Evolutionary conservation across 2,888 invertebrate species (phyloP).

Genomic region (Rhamphomyia laevipes): DNA sequence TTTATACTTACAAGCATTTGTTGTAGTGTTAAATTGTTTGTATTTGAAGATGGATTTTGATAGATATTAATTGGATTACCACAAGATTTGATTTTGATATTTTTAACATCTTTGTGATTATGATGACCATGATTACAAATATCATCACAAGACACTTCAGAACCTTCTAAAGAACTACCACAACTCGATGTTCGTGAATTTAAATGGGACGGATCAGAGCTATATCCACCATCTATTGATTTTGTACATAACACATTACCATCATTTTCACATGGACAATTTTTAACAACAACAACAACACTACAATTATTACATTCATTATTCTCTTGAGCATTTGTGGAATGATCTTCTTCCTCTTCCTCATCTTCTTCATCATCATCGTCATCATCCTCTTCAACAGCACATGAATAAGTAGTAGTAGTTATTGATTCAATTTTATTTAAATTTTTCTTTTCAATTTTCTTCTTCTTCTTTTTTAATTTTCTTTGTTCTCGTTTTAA

Average conservation of each 20-base stretch:
- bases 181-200: constrained; percentile 62
- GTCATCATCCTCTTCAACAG: constrained; percentile 25
- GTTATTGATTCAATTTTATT: constrained; percentile 19
- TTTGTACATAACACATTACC: constrained; percentile 36
- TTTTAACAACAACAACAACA: constrained; percentile 23
- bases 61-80: constrained; percentile 12
- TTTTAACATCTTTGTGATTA: not conserved
- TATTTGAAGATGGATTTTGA: constrained; percentile 10
- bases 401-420: constrained; percentile 15
- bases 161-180: constrained; percentile 78
- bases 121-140: constrained; percentile 63
- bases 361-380: constrained; percentile 29
- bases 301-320: constrained; percentile 22
- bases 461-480: constrained; percentile 66
- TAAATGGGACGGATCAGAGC: constrained; percentile 58
- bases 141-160: constrained; percentile 81
- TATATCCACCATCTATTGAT: constrained; percentile 78
- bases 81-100: not conserved
- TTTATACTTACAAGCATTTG: constrained; percentile 59
- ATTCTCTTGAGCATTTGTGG: constrained; percentile 7
- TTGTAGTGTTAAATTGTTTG: constrained; percentile 43
- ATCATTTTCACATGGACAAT: constrained; percentile 43
- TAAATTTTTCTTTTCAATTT: constrained; percentile 40
- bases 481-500: constrained; percentile 80
- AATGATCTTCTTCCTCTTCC: constrained; percentile 18